Percentiles rank a stretch among this genome's conserved stretches.
Evolutionary conservation across 2,888 invertebrate genomes (phyloP).

Genomic region (Apamea crenata): DNA sequence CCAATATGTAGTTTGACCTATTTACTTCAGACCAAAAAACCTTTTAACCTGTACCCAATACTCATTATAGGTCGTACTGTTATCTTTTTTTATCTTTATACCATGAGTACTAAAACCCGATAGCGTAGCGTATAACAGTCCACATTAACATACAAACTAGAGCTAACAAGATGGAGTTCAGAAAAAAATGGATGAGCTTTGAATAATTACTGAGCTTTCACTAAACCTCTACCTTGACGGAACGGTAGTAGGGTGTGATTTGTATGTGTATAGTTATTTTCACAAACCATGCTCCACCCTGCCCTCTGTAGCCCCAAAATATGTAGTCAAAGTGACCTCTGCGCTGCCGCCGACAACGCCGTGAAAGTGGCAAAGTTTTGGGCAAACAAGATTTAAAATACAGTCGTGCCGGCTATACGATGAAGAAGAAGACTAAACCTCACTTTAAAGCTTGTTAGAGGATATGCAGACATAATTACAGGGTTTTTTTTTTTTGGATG

Average conservation of each 20-base stretch:
- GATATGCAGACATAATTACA: background rate
- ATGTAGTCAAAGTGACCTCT: no score
- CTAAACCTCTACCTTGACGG: background rate
- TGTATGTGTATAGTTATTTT: no score
- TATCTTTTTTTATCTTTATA: slow-evolving; percentile 29
- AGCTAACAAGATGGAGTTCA: slow-evolving; percentile 5
- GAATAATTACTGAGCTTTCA: background rate
- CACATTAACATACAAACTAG: slow-evolving; percentile 52
- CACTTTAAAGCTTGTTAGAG: background rate
- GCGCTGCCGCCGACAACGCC: no score
- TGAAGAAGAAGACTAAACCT: no score
- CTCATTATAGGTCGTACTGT: background rate
- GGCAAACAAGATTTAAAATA: no score
- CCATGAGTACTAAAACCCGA: slow-evolving; percentile 24
- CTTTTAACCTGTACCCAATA: slow-evolving; percentile 16
- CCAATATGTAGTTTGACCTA: slow-evolving; percentile 8
- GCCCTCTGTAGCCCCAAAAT: no score
- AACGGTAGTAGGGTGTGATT: background rate
- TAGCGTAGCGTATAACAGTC: slow-evolving; percentile 4
- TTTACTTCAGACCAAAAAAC: slow-evolving; percentile 33
- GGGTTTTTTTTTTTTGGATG: no score
- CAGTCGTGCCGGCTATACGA: no score
- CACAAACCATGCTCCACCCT: background rate
- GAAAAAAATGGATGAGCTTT: slow-evolving; percentile 3
- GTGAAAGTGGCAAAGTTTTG: no score